These are phyloP conservation scores for Falco concolor DNA, from an alignment of 2,797 vertebrate genomes.

Conservation along the genomic window DNA sequence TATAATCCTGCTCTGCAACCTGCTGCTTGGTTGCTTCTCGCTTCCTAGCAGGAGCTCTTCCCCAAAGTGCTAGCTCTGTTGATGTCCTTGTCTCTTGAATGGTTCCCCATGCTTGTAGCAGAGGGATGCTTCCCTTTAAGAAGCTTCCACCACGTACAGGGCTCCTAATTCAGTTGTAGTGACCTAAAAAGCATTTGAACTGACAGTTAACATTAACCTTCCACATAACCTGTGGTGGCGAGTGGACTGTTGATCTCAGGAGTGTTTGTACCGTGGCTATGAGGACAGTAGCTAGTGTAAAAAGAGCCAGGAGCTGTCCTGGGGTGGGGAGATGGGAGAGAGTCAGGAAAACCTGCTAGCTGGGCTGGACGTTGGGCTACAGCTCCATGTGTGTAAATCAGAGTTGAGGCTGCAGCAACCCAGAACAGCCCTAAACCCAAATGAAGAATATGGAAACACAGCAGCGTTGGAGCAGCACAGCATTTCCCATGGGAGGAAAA, in stretches of 20 bases:
- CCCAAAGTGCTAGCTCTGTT: neutral
- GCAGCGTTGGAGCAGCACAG: neutral
- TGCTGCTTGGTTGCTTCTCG: neutral
- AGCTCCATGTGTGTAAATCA: neutral
- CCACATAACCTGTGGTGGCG: neutral
- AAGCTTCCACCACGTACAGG: neutral
- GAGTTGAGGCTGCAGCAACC: neutral
- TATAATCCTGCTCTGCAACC: neutral
- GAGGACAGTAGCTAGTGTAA: neutral
- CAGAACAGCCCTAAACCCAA: neutral
- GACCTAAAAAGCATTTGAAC: neutral
- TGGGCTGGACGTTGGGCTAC: neutral
- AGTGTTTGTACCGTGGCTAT: neutral
- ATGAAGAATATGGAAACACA: neutral
- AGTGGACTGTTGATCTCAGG: neutral
- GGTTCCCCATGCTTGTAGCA: neutral
- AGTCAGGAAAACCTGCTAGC: neutral
- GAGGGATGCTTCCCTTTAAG: neutral
- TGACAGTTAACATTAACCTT: neutral
- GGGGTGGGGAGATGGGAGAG: neutral
- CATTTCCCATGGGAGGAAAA: neutral
- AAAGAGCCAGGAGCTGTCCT: neutral
- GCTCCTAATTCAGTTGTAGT: neutral
- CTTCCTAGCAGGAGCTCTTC: neutral
- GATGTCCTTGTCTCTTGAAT: neutral